Base-by-base conservation (phyloP, 2,113 vertebrate species). In the Craseonycteris thonglongyai region DNA sequence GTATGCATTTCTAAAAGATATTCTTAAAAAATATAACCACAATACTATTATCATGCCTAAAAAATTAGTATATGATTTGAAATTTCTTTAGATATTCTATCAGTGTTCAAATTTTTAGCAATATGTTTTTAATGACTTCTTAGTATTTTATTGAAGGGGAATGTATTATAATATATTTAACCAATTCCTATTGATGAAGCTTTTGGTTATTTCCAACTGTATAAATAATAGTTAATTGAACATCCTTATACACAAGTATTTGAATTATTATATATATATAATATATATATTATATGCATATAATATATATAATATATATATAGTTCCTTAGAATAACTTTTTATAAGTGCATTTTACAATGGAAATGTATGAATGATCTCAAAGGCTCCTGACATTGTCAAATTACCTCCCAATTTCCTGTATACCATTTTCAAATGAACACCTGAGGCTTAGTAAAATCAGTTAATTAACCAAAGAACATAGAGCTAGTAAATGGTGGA, bases 251-350 rank as follows among this genome's bases (percentile, higher is more conserved):
- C 2, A 5, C 54, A 33, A 61, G 19, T 72, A 35, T 87, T 80
- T 90, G 11, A 85, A 42, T n/a, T n/a, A n/a, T n/a, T n/a, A n/a
- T n/a, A n/a, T n/a, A n/a, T n/a, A n/a, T n/a, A n/a, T n/a, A n/a
- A n/a, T n/a, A n/a, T n/a, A n/a, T n/a, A n/a, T n/a, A n/a, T n/a
- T n/a, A n/a, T n/a, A n/a, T n/a, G n/a, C n/a, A n/a, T n/a, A n/a
- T n/a, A n/a, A n/a, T n/a, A n/a, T n/a, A n/a, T n/a, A n/a, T n/a
- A n/a, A n/a, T n/a, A n/a, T n/a, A n/a, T n/a, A n/a, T n/a, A n/a
- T n/a, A n/a, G n/a, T 91, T 88, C 56, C 49, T 66, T 91, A 42
- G 87, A 87, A 42, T 93, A 86, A 82, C 8, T 58, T 94, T 38
- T 61, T 94, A 51, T 13, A 86, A 66, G 30, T 90, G 16, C 0